Evolutionary conservation across 2,888 invertebrate genomes (phyloP), one percentile per base, ranked within the genome.

Genomic region (Lymantria dispar): DNA sequence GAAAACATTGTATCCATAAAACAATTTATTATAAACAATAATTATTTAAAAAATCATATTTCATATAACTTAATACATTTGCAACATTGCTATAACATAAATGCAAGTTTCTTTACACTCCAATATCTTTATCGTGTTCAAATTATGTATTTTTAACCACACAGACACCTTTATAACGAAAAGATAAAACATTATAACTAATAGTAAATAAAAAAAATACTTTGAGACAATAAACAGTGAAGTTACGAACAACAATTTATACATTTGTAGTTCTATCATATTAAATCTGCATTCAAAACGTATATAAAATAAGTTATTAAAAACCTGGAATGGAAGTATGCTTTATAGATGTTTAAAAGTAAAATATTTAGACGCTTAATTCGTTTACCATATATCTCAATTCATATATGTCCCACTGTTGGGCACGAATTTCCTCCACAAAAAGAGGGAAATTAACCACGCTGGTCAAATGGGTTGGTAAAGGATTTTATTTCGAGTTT

Each of bases 1-100:
- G n/a, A 52, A 53, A 8, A 51, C 33, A 0, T 41, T 9, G 36
- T 63, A 51, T 76, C 65, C 73, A 77, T 86, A 85, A 85, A 88
- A 86, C 86, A 80, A 87, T 90, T 89, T 89, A 90, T 87, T 89
- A 87, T 81, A 90, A 90, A 90, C 89, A 89, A 90, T 87, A 86
- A 87, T 87, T 81, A 78, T 73, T 71, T 80, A 81, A 82, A 86
- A 81, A 82, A 79, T 80, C 38, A 79, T 78, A 77, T 76, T 73
- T 68, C 33, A 83, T 79, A 83, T 76, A 81, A 82, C 80, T 78
- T 78, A 87, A 54, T 65, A 67, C 83, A 82, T 84, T 82, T 81
- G 80, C 84, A 85, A 86, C 83, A 80, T 83, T 85, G 82, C 80
- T 79, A 76, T 78, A 74, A 77, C 76, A 83, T 85, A 88, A 88